These are phyloP conservation scores for Coecobrya sp. DNA, from an alignment of 2,888 invertebrate genomes.

Conservation along the genomic window DNA sequence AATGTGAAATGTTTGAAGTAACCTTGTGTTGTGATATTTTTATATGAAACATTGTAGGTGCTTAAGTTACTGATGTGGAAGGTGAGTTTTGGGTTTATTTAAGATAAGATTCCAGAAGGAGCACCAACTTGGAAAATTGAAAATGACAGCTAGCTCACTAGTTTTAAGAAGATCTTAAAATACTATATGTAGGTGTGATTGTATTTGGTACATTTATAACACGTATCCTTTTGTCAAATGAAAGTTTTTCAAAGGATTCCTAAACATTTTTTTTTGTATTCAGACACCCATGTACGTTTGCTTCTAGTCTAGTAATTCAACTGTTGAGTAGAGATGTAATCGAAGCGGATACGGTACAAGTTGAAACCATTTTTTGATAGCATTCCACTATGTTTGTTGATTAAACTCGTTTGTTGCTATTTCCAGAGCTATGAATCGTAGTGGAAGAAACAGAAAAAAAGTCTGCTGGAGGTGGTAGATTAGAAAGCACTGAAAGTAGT, in stretches of 20 bases:
- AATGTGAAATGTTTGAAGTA: slow-evolving; percentile 28
- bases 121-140: slow-evolving; percentile 21
- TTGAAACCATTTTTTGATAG: slow-evolving; percentile 7
- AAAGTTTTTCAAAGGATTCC: background rate
- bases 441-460: background rate
- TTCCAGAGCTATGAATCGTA: background rate
- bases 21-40: background rate
- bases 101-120: background rate
- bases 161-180: background rate
- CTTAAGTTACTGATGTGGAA: background rate
- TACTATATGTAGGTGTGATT: background rate
- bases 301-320: background rate
- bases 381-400: slow-evolving; percentile 17
- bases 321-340: background rate
- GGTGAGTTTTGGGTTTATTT: slow-evolving; percentile 2
- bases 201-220: background rate
- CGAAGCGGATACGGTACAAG: background rate
- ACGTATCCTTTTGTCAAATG: background rate
- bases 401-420: slow-evolving; percentile 27
- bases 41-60: background rate
- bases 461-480: background rate
- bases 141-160: slow-evolving; percentile 24
- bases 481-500: slow-evolving; percentile 4
- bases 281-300: background rate
- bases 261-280: background rate